Base-by-base conservation (phyloP, 2,113 vertebrate genomes). In the Oncorhynchus clarkii region DNA sequence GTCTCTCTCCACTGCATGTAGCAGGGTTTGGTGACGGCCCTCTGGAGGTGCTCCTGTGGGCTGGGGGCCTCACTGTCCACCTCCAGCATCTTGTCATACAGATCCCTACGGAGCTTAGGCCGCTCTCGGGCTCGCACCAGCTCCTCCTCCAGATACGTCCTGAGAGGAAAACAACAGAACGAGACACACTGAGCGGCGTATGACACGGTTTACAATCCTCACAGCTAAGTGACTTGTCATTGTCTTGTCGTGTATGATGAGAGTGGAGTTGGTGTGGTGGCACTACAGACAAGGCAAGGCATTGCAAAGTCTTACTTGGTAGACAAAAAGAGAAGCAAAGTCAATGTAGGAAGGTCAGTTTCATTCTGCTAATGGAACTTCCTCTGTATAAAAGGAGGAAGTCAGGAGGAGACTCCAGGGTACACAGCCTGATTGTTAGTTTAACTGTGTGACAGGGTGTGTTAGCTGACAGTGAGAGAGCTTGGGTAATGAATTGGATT, bases 1-100 rank as follows among this genome's bases (percentile, higher is more conserved):
- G 94, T 96, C 83, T 99, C 98, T 83, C 98, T 95, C 98, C 98
- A 99, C 86, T 99, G 97, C 98, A 99, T 99, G 92, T 99, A 99
- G 51, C 97, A 95, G 2, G 96, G 96, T 77, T 99, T 99, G 80
- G 97, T 97, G 70, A 99, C 95, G 0, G 93, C 97, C 12, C 87
- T 91, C 73, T 97, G 95, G 0, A 90, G 86, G 0, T 96, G 95
- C 77, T 99, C 98, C 80, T 97, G 93, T 8, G 92, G 85, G 0
- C 96, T 98, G 7, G 98, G 97, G 14, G 97, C 96, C 20, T 91
- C 88, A 0, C 92, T 89, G 88, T 99, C 97, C 88, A 99, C 96
- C 24, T 97, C 97, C 86, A 97, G 88, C 98, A 99, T 99, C 80
- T 99, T 99, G 79, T 94, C 95, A 87, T 98, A 99, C 93, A 99